These are phyloP conservation scores for Uropsilus gracilis DNA, from an alignment of 2,113 vertebrate species.

Conservation along the genomic window DNA sequence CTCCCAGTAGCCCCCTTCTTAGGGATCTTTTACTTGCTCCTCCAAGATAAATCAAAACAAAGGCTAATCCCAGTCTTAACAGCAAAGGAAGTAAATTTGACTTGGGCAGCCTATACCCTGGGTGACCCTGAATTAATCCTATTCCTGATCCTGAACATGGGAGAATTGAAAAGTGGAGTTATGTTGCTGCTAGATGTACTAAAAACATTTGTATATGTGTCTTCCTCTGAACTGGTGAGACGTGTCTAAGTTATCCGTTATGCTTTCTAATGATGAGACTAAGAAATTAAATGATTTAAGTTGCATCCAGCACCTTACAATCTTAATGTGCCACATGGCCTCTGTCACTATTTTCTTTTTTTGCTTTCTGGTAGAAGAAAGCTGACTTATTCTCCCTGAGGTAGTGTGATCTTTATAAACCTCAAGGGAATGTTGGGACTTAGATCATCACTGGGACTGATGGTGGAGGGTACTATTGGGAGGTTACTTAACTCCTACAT, in stretches of 20 bases:
- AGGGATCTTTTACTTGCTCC: neutral
- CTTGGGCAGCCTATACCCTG: neutral
- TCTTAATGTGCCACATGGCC: neutral
- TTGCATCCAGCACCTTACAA: neutral
- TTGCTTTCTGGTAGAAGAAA: conserved; percentile 34
- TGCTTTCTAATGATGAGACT: conserved; percentile 38
- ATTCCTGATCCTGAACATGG: conserved; percentile 5
- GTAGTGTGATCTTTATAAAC: neutral
- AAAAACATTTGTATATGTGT: neutral
- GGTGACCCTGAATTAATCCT: neutral
- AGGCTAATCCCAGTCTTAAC: neutral
- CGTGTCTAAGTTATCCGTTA: neutral
- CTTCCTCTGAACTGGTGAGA: conserved; percentile 22
- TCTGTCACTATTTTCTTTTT: conserved; percentile 1
- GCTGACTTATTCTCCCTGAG: neutral
- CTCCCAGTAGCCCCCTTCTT: neutral
- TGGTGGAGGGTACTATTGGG: neutral
- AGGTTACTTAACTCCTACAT: neutral
- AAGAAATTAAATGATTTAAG: conserved; percentile 37
- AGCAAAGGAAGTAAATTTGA: conserved; percentile 45
- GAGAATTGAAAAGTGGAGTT: neutral
- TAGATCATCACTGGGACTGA: neutral
- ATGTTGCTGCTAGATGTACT: neutral
- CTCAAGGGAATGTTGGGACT: neutral
- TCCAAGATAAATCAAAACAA: conserved; percentile 23